Evolutionary conservation across 2,888 invertebrate genomes (phyloP), one percentile per base, ranked within the genome.

Genomic region (Lymantria monacha): DNA sequence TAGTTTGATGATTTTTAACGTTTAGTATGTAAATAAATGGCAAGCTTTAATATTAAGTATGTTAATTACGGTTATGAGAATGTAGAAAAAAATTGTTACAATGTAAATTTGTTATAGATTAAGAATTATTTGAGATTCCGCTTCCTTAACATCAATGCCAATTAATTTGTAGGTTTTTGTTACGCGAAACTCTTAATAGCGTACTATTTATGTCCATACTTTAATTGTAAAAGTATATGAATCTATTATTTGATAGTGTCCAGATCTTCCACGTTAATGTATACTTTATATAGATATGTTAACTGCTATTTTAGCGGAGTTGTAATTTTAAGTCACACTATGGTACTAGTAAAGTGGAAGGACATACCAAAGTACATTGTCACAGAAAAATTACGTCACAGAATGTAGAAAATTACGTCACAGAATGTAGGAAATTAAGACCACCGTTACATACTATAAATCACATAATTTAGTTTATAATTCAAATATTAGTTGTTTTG

Each of bases 41-140:
- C 80, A 85, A 89, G 88, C 87, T 88, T 89, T 88, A 88, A 88
- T 68, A 63, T 76, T 85, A 86, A 87, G 82, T 83, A 78, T 74
- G 82, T 81, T 84, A 77, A 76, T 77, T 74, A 77, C 72, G 66
- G 72, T 72, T 75, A 78, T 73, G 57, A 59, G 61, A 61, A 65
- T 63, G 74, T 84, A 85, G 79, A 69, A 63, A n/a, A n/a, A 63
- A 80, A 78, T 83, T 87, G 87, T 89, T 89, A 81, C 75, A 77
- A 63, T 85, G 83, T 85, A 85, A 80, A 82, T 83, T 88, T 84
- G 85, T 87, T 87, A 73, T 86, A 82, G 79, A 63, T 59, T 82
- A 81, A 79, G 77, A 61, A 59, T 61, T 67, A 57, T 65, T 74
- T 73, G 74, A 80, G 74, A 83, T 79, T 77, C 69, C 68, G 81